A percentile compares a stretch with the other conserved stretches of the same genome.
phyloP scores from a whole-genome alignment of 2,888 invertebrate genomes.

The Lymantria monacha region DNA sequence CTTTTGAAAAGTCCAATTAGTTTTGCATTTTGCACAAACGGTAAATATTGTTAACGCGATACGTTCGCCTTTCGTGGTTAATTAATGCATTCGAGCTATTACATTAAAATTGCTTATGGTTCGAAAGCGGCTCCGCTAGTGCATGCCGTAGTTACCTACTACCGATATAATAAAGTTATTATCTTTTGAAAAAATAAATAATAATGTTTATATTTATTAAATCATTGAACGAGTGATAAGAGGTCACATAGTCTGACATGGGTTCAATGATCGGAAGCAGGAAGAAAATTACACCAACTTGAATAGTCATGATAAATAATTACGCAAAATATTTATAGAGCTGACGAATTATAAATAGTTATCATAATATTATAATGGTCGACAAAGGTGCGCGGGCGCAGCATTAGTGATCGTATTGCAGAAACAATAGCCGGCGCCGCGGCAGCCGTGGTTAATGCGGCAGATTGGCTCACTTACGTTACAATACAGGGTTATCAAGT shows the following conservation, averaged over 20 bases:
- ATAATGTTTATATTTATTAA: constrained; percentile 27
- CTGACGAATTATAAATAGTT: not conserved
- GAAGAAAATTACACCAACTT: constrained; percentile 16
- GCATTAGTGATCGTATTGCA: constrained; percentile 38
- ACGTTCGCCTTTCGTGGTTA: constrained; percentile 46
- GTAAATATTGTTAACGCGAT: constrained; percentile 44
- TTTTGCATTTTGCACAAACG: constrained; percentile 47
- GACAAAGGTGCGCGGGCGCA: not conserved
- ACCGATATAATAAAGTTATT: constrained; percentile 10
- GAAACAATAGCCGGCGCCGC: constrained; percentile 37
- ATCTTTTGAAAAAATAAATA: constrained; percentile 7
- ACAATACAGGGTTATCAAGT: constrained; percentile 16
- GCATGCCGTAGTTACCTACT: constrained; percentile 28
- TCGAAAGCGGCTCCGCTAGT: constrained; percentile 38
- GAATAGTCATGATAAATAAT: constrained; percentile 1
- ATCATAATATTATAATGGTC: not conserved
- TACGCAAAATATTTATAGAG: constrained; percentile 2
- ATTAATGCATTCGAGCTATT: constrained; percentile 51
- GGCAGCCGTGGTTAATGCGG: constrained; percentile 38
- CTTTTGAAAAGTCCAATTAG: constrained; percentile 40
- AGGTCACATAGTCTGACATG: constrained; percentile 41
- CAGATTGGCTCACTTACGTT: constrained; percentile 31
- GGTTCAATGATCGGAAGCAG: constrained; percentile 39
- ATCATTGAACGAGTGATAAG: constrained; percentile 41
- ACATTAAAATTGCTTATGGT: constrained; percentile 41